Base-by-base conservation (phyloP, 2,888 invertebrate species). In the Drosophila formosana region DNA sequence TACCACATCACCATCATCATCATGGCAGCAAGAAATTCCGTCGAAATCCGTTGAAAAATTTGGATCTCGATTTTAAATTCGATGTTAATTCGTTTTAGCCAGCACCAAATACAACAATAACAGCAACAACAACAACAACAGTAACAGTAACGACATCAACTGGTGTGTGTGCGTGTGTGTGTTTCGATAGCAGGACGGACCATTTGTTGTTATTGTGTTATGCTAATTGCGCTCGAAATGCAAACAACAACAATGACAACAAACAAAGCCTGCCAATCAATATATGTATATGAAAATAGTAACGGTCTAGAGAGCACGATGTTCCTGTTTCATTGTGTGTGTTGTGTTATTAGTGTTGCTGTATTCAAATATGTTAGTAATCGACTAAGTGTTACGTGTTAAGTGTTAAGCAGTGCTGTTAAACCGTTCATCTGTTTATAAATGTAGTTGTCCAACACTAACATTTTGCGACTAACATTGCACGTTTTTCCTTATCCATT, bases 21-120 rank as follows among this genome's bases (percentile, higher is more conserved):
- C 91, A 91, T 76, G 90, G 89, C 83, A 90, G 90, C 89, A 75
- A 89, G 82, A 91, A 90, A 88, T 51, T 90, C 50, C 89, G 61
- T 69, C 88, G 90, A 80, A 91, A 91, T 91, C 91, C 90, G 60
- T 84, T 91, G 66, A 89, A 82, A 85, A 91, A 91, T 78, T 87
- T 91, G 90, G 90, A 91, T 90, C 91, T 91, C 74, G 90, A 91
- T 74, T 91, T 91, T 78, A 91, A 91, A 81, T 91, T 91, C 74
- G 90, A 91, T 89, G 91, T 91, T 72, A 90, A 91, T 85, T 91
- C 91, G 80, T 91, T 91, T 90, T 91, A 91, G 91, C 89, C 80
- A 86, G 69, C 71, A 75, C 57, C 58, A 65, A 66, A 72, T 47
- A 60, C 61, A 72, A 66, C 72, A 61, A 76, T 50, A 68, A 68